Evolutionary conservation across 2,888 invertebrate genomes (phyloP), one percentile per base, ranked within the genome.

Genomic region (Chrysolina haemoptera): DNA sequence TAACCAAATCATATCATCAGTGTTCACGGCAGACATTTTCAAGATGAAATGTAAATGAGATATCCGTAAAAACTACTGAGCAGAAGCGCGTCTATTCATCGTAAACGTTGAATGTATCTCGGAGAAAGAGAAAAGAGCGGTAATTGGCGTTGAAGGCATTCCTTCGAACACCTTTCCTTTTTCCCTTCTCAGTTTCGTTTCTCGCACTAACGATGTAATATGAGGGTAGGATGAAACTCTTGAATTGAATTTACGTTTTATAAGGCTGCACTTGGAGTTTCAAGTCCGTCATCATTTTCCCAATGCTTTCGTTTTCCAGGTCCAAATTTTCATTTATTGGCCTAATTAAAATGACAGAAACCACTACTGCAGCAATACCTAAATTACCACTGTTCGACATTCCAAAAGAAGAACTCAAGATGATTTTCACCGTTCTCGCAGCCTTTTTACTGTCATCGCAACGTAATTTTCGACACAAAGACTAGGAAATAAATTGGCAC

Each of bases 1-100:
- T 20, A 43, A 59, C 6, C 35, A 35, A 59, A 59, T 27, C 14
- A 59, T 27, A 59, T 59, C 59, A 22, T 59, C n/a, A 12, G n/a
- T 35, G 59, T 27, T 59, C 35, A n/a, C 22, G n/a, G n/a, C 59
- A 22, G 59, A 35, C 35, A 59, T 35, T 59, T 27, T 11, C 9
- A 63, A 70, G 35, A 70, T 59, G 50, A 67, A 70, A 74, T 74
- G 73, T 35, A 74, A 74, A 74, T 74, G 66, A 70, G 63, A 63
- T 53, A 67, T 40, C 12, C 40, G 41, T 20, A n/a, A 55, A 67
- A 53, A 35, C 53, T 20, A 46, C 41, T 35, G 46, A 16, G 22
- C n/a, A n/a, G n/a, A 35, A 1, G 35, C 14, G 8, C 16, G n/a
- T 68, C 70, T 53, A 69, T 73, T 73, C 66, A 70, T 70, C 62